Percentiles rank a stretch among this genome's conserved stretches.
Conservation (phyloP, 2,888 invertebrate species). For the Hyposoter dolosus region DNA sequence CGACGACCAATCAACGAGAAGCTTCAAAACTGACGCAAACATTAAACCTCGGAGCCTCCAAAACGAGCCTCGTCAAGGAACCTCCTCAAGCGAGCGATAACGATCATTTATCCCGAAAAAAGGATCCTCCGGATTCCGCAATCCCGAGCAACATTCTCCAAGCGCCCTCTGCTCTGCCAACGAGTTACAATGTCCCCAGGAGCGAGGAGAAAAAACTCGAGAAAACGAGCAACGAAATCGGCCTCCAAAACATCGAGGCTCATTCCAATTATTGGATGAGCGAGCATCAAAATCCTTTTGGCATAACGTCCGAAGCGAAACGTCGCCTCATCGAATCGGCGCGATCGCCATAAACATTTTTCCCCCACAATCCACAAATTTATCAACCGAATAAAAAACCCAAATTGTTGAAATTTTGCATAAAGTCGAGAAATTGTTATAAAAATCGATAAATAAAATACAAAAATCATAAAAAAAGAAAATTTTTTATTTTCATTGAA, state of each 20-base stretch:
- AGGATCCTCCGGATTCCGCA: background rate
- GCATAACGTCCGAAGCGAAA: constrained; percentile 38
- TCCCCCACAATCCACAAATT: background rate
- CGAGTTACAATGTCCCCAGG: constrained; percentile 9
- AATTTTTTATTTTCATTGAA: background rate
- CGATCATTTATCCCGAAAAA: constrained; percentile 30
- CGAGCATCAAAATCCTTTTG: constrained; percentile 46
- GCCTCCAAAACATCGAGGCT: constrained; percentile 36
- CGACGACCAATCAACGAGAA: background rate
- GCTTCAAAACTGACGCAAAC: constrained; percentile 23
- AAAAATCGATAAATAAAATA: background rate
- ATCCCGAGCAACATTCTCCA: background rate
- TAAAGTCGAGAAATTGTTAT: too few species aligned
- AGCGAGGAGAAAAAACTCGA: constrained; percentile 28
- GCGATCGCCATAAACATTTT: background rate
- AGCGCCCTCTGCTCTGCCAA: background rate
- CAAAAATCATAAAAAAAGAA: background rate
- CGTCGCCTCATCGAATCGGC: constrained; percentile 6
- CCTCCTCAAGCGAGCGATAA: background rate
- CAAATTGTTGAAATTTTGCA: too few species aligned
- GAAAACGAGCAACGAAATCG: constrained; percentile 45
- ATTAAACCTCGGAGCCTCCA: constrained; percentile 6
- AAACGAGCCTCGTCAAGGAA: constrained; percentile 8
- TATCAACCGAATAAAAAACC: too few species aligned
- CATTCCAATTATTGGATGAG: constrained; percentile 46